Evolutionary conservation across 1,140 invertebrate species (phyloP).

Genomic region (Telenomus remus): DNA sequence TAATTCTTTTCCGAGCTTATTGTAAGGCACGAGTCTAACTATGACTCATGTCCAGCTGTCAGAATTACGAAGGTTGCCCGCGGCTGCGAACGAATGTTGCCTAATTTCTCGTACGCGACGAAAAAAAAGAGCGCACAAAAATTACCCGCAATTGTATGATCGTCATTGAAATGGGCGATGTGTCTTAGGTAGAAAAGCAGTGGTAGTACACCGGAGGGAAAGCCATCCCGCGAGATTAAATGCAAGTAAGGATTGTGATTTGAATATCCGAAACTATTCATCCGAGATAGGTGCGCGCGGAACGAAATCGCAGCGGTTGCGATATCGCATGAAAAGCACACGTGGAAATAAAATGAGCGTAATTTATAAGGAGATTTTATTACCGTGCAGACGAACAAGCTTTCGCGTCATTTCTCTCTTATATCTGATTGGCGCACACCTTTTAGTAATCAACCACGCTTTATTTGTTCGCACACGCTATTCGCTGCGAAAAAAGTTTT

Average conservation of each 20-base stretch:
- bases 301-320: slow-evolving; percentile 11
- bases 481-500: slow-evolving; percentile 17
- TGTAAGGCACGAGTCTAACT: slow-evolving; percentile 42
- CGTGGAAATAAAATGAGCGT: slow-evolving; percentile 7
- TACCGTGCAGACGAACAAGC: slow-evolving; percentile 8
- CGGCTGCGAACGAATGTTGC: slow-evolving; percentile 52
- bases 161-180: slow-evolving; percentile 42
- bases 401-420: slow-evolving; percentile 32
- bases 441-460: slow-evolving; percentile 17
- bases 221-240: no score
- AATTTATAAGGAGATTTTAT: slow-evolving; percentile 38
- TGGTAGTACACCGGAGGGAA: no score
- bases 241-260: slow-evolving; percentile 2
- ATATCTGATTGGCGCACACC: slow-evolving; percentile 32
- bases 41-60: slow-evolving; percentile 57
- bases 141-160: slow-evolving; percentile 18
- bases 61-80: slow-evolving; percentile 34
- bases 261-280: slow-evolving; percentile 23
- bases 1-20: slow-evolving; percentile 52
- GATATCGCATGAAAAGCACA: slow-evolving; percentile 1
- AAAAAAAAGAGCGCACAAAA: slow-evolving; percentile 21
- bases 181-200: slow-evolving; percentile 11
- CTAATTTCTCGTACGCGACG: slow-evolving; percentile 43
- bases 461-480: slow-evolving; percentile 15
- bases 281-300: not conserved